Conservation (phyloP, 1,140 invertebrate genomes). For the Doryteuthis pealeii region DNA sequence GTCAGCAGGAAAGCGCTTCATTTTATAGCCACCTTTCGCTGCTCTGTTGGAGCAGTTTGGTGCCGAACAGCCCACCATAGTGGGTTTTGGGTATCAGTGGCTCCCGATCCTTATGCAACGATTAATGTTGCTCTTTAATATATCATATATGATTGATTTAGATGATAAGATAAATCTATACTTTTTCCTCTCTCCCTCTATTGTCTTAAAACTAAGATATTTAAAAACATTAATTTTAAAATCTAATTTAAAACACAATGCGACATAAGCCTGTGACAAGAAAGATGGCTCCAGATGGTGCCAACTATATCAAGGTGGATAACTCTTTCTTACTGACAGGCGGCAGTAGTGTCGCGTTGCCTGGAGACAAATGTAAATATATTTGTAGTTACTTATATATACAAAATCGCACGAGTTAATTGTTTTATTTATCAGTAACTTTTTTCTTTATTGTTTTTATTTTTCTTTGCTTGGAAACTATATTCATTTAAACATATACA, state of each 20-base stretch:
- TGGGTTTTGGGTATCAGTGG: not conserved
- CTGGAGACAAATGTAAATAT: not conserved
- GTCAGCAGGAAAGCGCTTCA: constrained; percentile 5
- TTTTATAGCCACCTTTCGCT: constrained; percentile 5
- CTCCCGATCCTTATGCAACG: too few relatives aligned
- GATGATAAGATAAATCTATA: not conserved
- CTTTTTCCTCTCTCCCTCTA: not conserved
- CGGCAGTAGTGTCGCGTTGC: not conserved
- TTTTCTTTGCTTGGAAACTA: too few relatives aligned
- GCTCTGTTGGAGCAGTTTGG: constrained; percentile 4
- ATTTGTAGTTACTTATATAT: too few relatives aligned
- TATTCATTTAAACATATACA: too few relatives aligned
- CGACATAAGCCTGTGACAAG: not conserved
- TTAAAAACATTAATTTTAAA: too few relatives aligned
- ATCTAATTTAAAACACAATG: too few relatives aligned
- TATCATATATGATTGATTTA: too few relatives aligned
- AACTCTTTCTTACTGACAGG: not conserved
- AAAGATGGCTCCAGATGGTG: constrained; percentile 7
- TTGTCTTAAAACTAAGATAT: too few relatives aligned
- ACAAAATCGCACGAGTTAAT: too few relatives aligned
- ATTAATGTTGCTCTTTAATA: not conserved
- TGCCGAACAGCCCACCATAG: constrained; percentile 8
- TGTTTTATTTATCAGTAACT: too few relatives aligned
- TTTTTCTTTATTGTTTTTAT: too few relatives aligned
- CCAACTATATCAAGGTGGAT: not conserved